These are phyloP conservation scores for Ectemnius continuus DNA, from an alignment of 2,888 invertebrate genomes.

Conservation along the genomic window DNA sequence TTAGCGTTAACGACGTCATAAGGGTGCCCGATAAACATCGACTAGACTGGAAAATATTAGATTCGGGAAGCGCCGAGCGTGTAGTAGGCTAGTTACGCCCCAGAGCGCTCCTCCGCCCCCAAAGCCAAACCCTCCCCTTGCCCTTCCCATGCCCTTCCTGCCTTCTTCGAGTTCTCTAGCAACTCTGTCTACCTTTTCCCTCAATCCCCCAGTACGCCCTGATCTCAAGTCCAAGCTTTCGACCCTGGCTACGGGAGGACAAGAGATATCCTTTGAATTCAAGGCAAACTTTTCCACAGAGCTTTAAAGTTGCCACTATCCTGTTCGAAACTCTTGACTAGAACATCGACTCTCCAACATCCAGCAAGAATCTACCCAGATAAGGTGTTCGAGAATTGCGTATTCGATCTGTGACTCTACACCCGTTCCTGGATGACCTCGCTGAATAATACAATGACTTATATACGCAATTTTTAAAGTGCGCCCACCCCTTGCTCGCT, in stretches of 20 bases:
- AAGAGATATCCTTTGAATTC: conserved; percentile 46
- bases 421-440: too few relatives aligned
- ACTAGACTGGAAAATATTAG: conserved; percentile 14
- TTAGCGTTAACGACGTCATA: conserved; percentile 38
- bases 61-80: background rate
- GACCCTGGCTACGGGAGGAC: conserved; percentile 22
- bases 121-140: too few relatives aligned
- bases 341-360: conserved; percentile 54
- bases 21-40: conserved; percentile 8
- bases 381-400: conserved; percentile 31
- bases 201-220: conserved; percentile 42
- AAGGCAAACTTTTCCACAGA: conserved; percentile 52
- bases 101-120: too few relatives aligned
- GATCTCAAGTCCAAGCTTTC: conserved; percentile 35
- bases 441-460: too few relatives aligned
- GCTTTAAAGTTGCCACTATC: conserved; percentile 53
- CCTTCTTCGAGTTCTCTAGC: conserved; percentile 16
- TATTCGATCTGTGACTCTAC: conserved; percentile 46
- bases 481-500: conserved; percentile 16
- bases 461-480: conserved; percentile 40
- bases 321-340: conserved; percentile 46
- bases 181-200: conserved; percentile 31
- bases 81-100: too few relatives aligned
- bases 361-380: conserved; percentile 55
- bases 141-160: background rate